Conservation (phyloP, 1,140 invertebrate species). For the Camponotus floridanus region DNA sequence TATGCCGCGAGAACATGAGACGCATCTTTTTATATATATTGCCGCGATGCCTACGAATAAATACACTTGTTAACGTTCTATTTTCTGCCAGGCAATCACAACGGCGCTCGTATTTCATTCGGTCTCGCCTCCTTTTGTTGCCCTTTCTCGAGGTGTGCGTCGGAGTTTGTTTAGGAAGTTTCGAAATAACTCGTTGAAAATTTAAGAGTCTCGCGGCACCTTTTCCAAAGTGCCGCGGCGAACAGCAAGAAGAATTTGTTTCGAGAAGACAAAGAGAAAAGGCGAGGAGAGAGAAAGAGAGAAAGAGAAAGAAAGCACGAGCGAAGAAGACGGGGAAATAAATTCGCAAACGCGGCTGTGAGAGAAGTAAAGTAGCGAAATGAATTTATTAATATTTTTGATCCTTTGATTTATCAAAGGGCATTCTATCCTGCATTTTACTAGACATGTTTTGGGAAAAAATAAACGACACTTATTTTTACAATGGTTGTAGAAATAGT, state of each 20-base stretch:
- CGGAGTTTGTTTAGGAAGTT: conserved; percentile 59
- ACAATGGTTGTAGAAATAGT: background rate
- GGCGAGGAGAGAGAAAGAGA: background rate
- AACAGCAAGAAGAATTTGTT: conserved; percentile 55
- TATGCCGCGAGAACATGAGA: conserved; percentile 74
- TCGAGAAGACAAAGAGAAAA: conserved; percentile 10
- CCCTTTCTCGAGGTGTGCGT: conserved; percentile 18
- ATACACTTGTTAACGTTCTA: conserved; percentile 31
- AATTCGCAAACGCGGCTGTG: conserved; percentile 6
- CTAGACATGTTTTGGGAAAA: background rate
- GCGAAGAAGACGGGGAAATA: conserved; percentile 3
- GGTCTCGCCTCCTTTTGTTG: conserved; percentile 46
- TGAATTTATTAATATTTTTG: conserved; percentile 27
- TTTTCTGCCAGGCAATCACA: conserved; percentile 63
- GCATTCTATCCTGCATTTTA: background rate
- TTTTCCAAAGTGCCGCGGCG: conserved; percentile 30
- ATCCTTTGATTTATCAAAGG: conserved; percentile 31
- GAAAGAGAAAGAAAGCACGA: background rate
- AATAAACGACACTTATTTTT: background rate
- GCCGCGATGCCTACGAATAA: conserved; percentile 11
- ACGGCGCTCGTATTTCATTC: conserved; percentile 66
- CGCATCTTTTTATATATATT: conserved; percentile 31
- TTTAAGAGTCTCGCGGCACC: conserved; percentile 57
- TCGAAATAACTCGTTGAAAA: conserved; percentile 68
- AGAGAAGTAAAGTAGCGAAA: conserved; percentile 25